phyloP scores from a whole-genome alignment of 1,140 invertebrate genomes.

The Vollenhovia emeryi region DNA sequence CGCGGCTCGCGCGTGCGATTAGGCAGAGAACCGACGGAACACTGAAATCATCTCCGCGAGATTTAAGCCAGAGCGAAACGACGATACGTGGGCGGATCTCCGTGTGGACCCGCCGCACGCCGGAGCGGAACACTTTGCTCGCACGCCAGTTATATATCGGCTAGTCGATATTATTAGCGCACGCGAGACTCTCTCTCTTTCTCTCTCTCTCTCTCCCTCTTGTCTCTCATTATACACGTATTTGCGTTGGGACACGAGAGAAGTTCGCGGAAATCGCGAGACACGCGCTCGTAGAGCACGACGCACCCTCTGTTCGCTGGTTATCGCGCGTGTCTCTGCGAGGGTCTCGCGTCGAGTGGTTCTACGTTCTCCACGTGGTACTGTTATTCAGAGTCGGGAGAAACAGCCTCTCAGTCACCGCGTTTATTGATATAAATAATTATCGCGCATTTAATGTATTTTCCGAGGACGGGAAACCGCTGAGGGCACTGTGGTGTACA shows the following conservation, averaged over 20 bases:
- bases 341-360: not conserved
- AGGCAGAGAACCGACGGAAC: conserved; percentile 58
- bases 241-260: conserved; percentile 35
- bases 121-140: conserved; percentile 39
- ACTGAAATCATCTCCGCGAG: conserved; percentile 75
- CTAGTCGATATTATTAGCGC: conserved; percentile 77
- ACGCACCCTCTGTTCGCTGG: not conserved
- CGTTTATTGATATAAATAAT: not conserved
- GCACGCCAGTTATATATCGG: conserved; percentile 59
- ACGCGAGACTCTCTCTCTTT: no score
- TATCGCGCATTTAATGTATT: not conserved
- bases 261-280: conserved; percentile 61
- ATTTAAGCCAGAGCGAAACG: conserved; percentile 70
- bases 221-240: conserved; percentile 53
- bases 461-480: no score
- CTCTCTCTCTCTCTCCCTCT: no score
- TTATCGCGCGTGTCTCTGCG: conserved; percentile 4
- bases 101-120: conserved; percentile 36
- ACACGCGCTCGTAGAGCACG: not conserved
- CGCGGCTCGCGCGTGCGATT: conserved; percentile 53
- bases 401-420: not conserved
- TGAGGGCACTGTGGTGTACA: no score
- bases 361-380: not conserved
- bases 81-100: conserved; percentile 73
- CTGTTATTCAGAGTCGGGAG: not conserved